phyloP scores from a whole-genome alignment of 2,113 vertebrate genomes.

The Barbus barbus region DNA sequence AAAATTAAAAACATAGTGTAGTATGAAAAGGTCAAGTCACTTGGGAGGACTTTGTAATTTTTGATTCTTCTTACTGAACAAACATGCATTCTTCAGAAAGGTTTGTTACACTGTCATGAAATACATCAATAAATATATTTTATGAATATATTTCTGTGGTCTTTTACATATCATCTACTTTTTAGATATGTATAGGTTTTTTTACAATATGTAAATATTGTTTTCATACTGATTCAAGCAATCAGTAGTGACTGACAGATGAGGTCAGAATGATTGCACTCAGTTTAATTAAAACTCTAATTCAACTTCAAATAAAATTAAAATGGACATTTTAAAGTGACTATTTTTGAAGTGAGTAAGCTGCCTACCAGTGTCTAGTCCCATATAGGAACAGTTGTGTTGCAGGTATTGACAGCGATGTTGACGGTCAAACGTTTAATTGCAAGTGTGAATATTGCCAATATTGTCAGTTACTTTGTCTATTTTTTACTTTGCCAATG shows the following conservation, averaged over 20 bases:
- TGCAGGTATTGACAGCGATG: neutral
- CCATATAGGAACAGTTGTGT: neutral
- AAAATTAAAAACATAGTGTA: constrained; percentile 48
- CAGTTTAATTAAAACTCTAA: neutral
- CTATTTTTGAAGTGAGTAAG: neutral
- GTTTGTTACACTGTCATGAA: constrained; percentile 57
- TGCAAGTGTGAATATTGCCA: neutral
- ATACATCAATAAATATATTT: neutral
- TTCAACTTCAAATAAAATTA: neutral
- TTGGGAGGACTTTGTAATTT: constrained; percentile 62
- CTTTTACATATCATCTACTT: neutral
- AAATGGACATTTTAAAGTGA: no score
- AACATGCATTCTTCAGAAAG: constrained; percentile 68
- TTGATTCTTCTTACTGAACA: constrained; percentile 52
- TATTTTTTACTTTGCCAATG: no score
- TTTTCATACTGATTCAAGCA: no score
- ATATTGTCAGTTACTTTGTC: neutral
- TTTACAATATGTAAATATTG: no score
- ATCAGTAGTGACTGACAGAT: neutral
- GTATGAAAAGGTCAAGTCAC: constrained; percentile 69
- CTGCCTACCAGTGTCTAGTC: neutral
- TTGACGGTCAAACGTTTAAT: neutral
- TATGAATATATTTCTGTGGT: neutral
- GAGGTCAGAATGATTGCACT: neutral
- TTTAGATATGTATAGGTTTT: neutral